phyloP scores from a whole-genome alignment of 2,113 vertebrate genomes.

The Perccottus glenii region DNA sequence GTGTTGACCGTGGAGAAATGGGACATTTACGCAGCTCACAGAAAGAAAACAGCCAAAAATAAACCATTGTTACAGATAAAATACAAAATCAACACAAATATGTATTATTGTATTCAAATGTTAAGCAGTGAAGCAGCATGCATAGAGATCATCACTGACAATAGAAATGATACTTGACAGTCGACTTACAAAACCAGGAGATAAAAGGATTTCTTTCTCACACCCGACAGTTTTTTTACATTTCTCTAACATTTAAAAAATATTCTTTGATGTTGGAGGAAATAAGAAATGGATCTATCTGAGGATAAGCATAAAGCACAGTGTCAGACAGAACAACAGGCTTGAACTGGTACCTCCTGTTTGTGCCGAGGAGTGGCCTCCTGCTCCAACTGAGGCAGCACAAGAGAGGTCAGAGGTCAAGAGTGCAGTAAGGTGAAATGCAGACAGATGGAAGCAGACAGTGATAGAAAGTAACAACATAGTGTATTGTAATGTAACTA shows the following conservation, averaged over 20 bases:
- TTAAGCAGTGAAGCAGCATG: not conserved
- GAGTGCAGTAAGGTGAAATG: conserved; percentile 38
- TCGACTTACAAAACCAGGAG: conserved; percentile 11
- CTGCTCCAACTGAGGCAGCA: conserved; percentile 88
- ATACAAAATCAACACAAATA: not conserved
- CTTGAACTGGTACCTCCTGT: conserved; percentile 89
- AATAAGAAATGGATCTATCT: not conserved
- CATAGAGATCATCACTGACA: not conserved
- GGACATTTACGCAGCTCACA: conserved; percentile 4
- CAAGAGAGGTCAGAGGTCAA: conserved; percentile 39
- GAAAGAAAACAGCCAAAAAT: conserved; percentile 13
- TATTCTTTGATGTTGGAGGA: not conserved
- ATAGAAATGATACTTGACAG: not conserved
- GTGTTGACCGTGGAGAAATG: not conserved
- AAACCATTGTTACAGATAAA: not conserved
- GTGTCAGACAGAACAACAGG: conserved; percentile 15
- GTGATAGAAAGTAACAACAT: not conserved
- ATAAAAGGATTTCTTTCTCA: conserved; percentile 2
- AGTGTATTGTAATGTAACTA: not conserved
- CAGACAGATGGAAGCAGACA: conserved; percentile 49
- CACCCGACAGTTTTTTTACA: conserved; percentile 2
- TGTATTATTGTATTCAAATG: not conserved
- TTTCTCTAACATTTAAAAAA: conserved; percentile 15
- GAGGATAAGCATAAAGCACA: not conserved
- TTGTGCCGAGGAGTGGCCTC: conserved; percentile 95